phyloP scores from a whole-genome alignment of 2,888 invertebrate species.

The Phoronis australis region DNA sequence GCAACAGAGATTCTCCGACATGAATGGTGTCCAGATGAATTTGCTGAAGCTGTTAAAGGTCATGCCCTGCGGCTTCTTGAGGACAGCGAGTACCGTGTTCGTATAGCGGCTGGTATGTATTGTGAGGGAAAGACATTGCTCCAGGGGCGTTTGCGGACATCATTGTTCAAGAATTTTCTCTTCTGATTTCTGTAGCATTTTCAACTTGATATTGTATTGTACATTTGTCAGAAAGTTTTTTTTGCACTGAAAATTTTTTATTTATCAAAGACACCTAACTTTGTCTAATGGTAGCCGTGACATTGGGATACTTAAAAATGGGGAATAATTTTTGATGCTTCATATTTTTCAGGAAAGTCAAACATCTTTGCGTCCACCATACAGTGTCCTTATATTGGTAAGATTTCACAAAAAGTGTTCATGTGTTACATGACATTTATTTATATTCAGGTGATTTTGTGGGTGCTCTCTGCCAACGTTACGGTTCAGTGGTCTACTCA shows the following conservation, averaged over 20 bases:
- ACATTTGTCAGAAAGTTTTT: too few species aligned
- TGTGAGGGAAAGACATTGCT: too few species aligned
- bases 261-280: too few species aligned
- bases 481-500: constrained; percentile 50
- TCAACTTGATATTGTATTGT: too few species aligned
- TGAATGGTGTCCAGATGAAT: constrained; percentile 32
- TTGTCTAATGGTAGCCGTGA: too few species aligned
- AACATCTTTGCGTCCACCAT: background rate
- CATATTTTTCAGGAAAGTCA: background rate
- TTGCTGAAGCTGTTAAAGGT: constrained; percentile 30
- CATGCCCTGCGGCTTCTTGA: constrained; percentile 43
- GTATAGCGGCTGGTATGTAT: constrained; percentile 55
- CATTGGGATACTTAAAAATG: too few species aligned
- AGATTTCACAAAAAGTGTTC: too few species aligned
- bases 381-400: background rate
- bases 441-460: constrained; percentile 50
- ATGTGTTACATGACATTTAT: background rate
- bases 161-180: too few species aligned
- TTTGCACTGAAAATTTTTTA: too few species aligned
- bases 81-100: constrained; percentile 53
- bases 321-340: too few species aligned
- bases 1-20: constrained; percentile 40
- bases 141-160: too few species aligned
- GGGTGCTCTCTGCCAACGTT: constrained; percentile 50
- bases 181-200: too few species aligned